Conservation (phyloP, 2,888 invertebrate species). For the Halictus ligatus region DNA sequence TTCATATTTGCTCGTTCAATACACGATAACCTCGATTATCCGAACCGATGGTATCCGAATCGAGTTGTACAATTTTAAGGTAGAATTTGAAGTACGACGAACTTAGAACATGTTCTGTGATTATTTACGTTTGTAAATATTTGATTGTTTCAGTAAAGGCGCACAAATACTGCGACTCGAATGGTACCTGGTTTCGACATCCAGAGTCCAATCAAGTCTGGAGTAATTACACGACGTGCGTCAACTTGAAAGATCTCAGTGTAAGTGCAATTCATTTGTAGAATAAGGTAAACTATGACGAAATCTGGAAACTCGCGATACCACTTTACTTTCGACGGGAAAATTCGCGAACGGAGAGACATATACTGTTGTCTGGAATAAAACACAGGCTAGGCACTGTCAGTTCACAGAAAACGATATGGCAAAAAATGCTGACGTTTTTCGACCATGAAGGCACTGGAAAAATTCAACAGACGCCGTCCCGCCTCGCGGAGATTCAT, state of each 20-base stretch:
- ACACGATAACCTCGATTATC: no score
- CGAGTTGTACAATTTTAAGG: no score
- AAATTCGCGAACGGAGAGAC: no score
- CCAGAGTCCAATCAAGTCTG: constrained; percentile 91
- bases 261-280: constrained; percentile 84
- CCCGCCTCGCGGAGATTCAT: neutral
- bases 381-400: neutral
- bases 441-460: neutral
- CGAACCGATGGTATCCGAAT: no score
- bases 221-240: constrained; percentile 96
- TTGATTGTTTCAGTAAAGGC: constrained; percentile 88
- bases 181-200: constrained; percentile 94
- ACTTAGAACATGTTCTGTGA: no score
- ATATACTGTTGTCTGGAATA: neutral
- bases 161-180: constrained; percentile 91
- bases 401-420: neutral
- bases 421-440: neutral
- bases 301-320: no score
- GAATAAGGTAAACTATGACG: no score
- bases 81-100: no score
- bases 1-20: no score
- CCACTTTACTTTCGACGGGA: neutral
- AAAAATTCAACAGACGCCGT: neutral
- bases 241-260: constrained; percentile 89
- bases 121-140: neutral